phyloP scores from a whole-genome alignment of 2,113 vertebrate genomes.

The Spea multiplicata region DNA sequence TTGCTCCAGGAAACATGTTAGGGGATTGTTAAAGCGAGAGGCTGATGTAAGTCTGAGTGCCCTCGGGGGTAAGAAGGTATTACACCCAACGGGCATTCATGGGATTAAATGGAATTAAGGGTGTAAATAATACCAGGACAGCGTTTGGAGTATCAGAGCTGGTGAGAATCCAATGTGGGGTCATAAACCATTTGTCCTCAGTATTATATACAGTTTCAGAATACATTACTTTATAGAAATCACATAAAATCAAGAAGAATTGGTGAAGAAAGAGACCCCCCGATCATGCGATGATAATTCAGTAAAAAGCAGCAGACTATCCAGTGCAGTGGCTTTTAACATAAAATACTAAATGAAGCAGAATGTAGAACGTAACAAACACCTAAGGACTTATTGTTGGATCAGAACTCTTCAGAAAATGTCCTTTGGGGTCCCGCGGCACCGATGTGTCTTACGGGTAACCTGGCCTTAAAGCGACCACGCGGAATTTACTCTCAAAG shows the following conservation, averaged over 20 bases:
- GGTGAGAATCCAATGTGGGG: neutral
- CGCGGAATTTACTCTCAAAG: too few species aligned
- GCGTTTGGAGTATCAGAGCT: neutral
- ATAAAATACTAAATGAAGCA: neutral
- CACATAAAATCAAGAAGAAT: neutral
- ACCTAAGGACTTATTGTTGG: too few species aligned
- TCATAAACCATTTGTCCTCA: neutral
- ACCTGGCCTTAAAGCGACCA: too few species aligned
- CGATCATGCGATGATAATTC: neutral
- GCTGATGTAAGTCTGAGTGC: neutral
- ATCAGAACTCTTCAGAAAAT: too few species aligned
- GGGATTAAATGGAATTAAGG: neutral
- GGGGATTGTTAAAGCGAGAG: neutral
- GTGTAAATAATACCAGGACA: neutral
- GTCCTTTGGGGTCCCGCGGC: too few species aligned
- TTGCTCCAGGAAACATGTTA: neutral
- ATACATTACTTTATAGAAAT: neutral
- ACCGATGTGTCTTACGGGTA: too few species aligned
- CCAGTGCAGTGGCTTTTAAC: neutral
- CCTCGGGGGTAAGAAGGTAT: too few species aligned
- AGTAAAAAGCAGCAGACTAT: slow-evolving; percentile 5
- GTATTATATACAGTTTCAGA: slow-evolving; percentile 2
- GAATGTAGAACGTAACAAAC: too few species aligned
- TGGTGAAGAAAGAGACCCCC: neutral
- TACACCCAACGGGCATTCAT: neutral